Base-by-base conservation (phyloP, 23 tunicate species). In the Botrylloides violaceus region DNA sequence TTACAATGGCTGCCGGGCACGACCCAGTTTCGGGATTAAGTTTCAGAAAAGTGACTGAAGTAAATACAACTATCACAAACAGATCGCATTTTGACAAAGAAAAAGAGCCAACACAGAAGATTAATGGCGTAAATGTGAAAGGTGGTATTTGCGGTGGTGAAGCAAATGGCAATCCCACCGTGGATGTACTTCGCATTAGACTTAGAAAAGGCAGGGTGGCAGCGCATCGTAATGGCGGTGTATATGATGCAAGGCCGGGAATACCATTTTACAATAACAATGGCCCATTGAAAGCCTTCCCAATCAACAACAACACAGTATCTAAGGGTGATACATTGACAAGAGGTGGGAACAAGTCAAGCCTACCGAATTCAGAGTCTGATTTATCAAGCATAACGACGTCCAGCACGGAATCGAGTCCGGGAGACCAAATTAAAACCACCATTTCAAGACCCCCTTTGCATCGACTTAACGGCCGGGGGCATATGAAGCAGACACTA, bases 231-330 rank as follows among this genome's bases (percentile, higher is more conserved):
- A 68, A 68, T 43, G 74, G 58, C 0, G 29, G 58, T 37, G 58
- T 68, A 20, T 68, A 2, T 25, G 74, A 68, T 32, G 28, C 56
- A 19, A 20, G 20, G 7, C 30, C 74, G 56, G 58, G 26, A 20
- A 32, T 43, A 37, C 47, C 58, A 23, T 68, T 32, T 43, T 26
- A 68, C 58, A 68, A 68, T 25, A 68, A 68, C 74, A 68, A 68
- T 30, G 74, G 74, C 20, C 74, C 74, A 4, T 4, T 43, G 37
- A 68, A 68, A 43, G 58, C 58, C 35, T 63, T 63, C 33, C 70
- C 70, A 9, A 39, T 68, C 6, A 68, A 19, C 9, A 68, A 68
- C 30, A 36, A 36, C 23, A 43, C 24, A 38, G 57, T 1, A 55
- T 18, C 15, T 18, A 15, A 20, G 65, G 29, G 30, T 18, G 29